phyloP scores from a whole-genome alignment of 2,797 vertebrate species.

The Acrossocheilus fasciatus region DNA sequence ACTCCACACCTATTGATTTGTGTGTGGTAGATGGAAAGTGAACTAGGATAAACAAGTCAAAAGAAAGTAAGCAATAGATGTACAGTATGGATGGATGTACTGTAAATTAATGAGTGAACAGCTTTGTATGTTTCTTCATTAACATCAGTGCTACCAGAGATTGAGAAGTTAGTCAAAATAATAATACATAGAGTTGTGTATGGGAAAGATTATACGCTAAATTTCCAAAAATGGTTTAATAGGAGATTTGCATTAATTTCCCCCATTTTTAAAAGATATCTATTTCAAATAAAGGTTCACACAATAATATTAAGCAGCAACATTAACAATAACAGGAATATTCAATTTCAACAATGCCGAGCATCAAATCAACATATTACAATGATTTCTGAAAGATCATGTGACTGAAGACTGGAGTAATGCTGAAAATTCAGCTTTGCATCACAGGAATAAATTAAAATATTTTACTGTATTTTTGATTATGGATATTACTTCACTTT shows the following conservation, averaged over 20 bases:
- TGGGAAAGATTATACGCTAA: not conserved
- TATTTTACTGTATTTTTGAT: not conserved
- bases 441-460: not conserved
- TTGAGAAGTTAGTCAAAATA: not conserved
- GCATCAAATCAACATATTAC: not conserved
- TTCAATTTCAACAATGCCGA: not conserved
- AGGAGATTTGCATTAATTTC: not conserved
- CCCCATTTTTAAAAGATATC: no score
- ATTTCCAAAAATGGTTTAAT: not conserved
- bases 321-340: not conserved
- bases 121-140: not conserved
- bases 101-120: not conserved
- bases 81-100: slow-evolving; percentile 4
- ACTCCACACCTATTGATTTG: slow-evolving; percentile 40
- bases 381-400: not conserved
- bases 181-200: not conserved
- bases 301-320: not conserved
- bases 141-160: not conserved
- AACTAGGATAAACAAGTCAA: slow-evolving; percentile 2
- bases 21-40: slow-evolving; percentile 17
- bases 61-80: slow-evolving; percentile 1
- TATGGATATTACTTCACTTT: not conserved
- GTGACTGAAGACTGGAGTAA: not conserved
- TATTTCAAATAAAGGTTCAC: not conserved
- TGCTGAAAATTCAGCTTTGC: not conserved